A percentile compares a stretch with the other conserved stretches of the same genome.
Evolutionary conservation across 2,113 vertebrate species (phyloP).

Genomic region (Nerophis lumbriciformis): DNA sequence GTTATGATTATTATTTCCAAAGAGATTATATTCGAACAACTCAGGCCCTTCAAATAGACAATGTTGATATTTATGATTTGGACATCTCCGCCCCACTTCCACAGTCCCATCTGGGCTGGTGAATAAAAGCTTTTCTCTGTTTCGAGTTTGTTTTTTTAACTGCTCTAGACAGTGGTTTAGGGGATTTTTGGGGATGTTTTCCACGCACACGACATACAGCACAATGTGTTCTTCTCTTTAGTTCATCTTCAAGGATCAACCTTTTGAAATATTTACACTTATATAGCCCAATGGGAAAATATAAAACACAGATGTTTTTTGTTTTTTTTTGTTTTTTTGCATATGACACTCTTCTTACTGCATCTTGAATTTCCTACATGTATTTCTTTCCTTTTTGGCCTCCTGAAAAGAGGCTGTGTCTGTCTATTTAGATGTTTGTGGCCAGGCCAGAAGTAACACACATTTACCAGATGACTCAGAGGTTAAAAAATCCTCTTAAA

Average conservation of each 20-base stretch:
- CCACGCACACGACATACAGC: not conserved
- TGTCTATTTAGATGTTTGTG: constrained; percentile 46
- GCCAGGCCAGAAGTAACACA: constrained; percentile 34
- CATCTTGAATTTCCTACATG: not conserved
- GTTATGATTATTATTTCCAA: no score
- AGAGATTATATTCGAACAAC: no score
- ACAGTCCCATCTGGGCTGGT: not conserved
- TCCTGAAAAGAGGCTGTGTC: constrained; percentile 24
- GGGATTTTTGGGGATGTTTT: not conserved
- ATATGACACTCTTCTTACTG: not conserved
- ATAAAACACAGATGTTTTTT: not conserved
- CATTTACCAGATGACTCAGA: constrained; percentile 38
- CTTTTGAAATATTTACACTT: not conserved
- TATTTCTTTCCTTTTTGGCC: not conserved
- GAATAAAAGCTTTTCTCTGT: not conserved
- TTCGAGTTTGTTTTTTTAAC: not conserved
- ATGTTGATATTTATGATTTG: not conserved
- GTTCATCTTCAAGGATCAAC: not conserved
- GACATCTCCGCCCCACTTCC: not conserved
- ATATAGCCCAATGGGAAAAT: not conserved
- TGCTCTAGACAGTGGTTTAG: not conserved
- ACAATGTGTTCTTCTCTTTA: not conserved
- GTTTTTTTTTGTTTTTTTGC: not conserved
- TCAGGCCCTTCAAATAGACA: not conserved
- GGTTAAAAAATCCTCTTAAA: constrained; percentile 31